Evolutionary conservation across 2,888 invertebrate species (phyloP).

Genomic region (Microctonus aethiopoides): DNA sequence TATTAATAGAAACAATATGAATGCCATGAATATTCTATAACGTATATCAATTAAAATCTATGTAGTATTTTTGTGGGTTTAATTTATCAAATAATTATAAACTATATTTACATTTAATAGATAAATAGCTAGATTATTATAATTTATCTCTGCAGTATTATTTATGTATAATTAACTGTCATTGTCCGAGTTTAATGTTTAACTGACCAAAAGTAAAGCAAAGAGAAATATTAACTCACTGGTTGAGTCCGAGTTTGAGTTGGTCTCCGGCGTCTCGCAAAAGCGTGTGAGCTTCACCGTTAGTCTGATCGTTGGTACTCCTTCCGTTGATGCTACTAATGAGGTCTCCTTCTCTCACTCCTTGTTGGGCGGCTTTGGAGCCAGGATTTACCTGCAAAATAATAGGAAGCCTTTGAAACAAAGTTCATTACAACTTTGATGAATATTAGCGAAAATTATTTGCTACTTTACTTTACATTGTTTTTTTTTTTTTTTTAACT

Average conservation of each 20-base stretch:
- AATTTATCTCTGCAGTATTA: no score
- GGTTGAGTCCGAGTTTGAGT: constrained; percentile 77
- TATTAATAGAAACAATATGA: no score
- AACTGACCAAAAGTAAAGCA: not conserved
- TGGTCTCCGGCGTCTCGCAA: constrained; percentile 78
- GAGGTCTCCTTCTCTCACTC: constrained; percentile 84
- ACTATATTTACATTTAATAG: no score
- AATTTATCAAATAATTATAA: no score
- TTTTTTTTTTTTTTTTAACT: not conserved
- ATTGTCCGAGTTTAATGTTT: constrained; percentile 1
- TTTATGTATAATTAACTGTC: not conserved
- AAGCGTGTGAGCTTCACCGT: constrained; percentile 79
- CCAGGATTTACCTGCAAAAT: constrained; percentile 82
- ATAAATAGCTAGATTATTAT: no score
- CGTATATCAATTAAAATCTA: no score
- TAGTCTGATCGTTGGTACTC: constrained; percentile 75
- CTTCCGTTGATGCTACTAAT: constrained; percentile 83
- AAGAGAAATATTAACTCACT: constrained; percentile 71
- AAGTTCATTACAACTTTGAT: constrained; percentile 1
- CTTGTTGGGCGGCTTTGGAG: constrained; percentile 84
- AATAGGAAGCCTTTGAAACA: constrained; percentile 22
- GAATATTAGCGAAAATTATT: not conserved
- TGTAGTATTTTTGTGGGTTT: no score
- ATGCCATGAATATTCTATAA: no score
- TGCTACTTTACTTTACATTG: not conserved